phyloP scores from a whole-genome alignment of 2,888 invertebrate species.

The Brachyptera risi region DNA sequence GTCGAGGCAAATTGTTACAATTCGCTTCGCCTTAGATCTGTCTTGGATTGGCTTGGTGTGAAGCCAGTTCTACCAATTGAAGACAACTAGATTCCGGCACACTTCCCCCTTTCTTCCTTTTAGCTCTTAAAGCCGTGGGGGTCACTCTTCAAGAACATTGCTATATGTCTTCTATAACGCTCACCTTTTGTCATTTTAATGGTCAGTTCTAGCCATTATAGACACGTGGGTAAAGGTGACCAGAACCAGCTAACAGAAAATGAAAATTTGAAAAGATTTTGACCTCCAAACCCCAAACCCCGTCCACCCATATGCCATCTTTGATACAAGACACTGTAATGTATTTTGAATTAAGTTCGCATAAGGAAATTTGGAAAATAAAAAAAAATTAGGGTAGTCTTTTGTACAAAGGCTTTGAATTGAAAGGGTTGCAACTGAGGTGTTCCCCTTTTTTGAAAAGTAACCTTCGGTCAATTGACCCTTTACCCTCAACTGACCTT shows the following conservation, averaged over 20 bases:
- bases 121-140: background rate
- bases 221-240: conserved; percentile 8
- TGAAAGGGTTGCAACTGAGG: conserved; percentile 7
- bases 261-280: background rate
- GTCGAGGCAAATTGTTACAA: conserved; percentile 13
- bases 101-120: conserved; percentile 6
- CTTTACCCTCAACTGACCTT: conserved; percentile 18
- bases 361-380: conserved; percentile 1
- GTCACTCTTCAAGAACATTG: background rate
- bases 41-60: too few relatives aligned
- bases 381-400: background rate
- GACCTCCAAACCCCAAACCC: too few relatives aligned
- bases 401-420: background rate
- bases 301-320: background rate
- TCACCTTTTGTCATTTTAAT: background rate
- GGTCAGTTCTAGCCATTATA: conserved; percentile 12
- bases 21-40: background rate
- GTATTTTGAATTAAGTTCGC: conserved; percentile 20
- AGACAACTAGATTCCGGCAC: background rate
- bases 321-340: conserved; percentile 8
- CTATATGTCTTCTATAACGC: background rate
- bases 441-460: conserved; percentile 1
- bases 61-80: background rate
- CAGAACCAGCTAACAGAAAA: background rate
- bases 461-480: conserved; percentile 17